These are phyloP conservation scores for Biston betularia DNA, from an alignment of 2,888 invertebrate genomes.

Conservation along the genomic window DNA sequence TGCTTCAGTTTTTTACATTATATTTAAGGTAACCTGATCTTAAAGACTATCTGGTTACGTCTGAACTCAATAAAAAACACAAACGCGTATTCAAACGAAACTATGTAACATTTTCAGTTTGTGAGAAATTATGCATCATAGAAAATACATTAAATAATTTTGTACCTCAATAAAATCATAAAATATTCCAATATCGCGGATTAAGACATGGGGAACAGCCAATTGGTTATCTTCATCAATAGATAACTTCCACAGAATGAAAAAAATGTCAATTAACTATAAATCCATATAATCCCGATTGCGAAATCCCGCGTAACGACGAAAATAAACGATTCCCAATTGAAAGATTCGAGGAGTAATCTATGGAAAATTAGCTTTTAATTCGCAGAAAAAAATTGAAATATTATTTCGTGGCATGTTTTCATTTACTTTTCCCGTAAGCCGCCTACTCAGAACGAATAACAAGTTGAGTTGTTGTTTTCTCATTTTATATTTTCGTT, in stretches of 20 bases:
- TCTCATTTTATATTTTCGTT: neutral
- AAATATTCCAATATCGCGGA: neutral
- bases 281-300: constrained; percentile 18
- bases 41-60: too few relatives aligned
- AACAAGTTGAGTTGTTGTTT: neutral
- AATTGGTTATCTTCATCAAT: neutral
- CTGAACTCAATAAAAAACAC: too few relatives aligned
- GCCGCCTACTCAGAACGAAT: neutral
- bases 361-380: constrained; percentile 23
- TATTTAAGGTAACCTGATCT: too few relatives aligned
- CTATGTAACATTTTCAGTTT: too few relatives aligned
- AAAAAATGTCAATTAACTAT: constrained; percentile 16
- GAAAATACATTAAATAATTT: too few relatives aligned
- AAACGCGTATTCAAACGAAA: too few relatives aligned
- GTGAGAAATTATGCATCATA: too few relatives aligned
- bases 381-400: constrained; percentile 39
- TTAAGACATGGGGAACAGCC: neutral
- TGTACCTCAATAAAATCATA: too few relatives aligned
- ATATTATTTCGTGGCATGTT: constrained; percentile 5
- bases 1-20: too few relatives aligned
- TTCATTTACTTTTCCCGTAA: constrained; percentile 7
- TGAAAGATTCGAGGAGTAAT: constrained; percentile 19
- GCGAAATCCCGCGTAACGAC: constrained; percentile 11
- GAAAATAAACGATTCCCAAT: constrained; percentile 5
- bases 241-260: constrained; percentile 13